phyloP scores from a whole-genome alignment of 2,888 invertebrate genomes.

The Xestia c-nigrum region DNA sequence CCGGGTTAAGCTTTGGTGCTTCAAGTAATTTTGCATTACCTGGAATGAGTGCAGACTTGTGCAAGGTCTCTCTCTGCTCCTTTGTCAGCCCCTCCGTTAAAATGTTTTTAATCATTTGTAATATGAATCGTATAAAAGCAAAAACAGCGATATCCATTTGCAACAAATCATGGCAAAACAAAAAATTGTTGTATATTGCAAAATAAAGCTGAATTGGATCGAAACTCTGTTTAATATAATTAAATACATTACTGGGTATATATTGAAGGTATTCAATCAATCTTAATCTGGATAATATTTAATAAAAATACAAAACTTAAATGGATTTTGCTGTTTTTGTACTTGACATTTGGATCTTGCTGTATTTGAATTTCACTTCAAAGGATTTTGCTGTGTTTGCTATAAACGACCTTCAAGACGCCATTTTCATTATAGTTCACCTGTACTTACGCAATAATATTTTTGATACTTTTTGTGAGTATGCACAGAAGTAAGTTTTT shows the following conservation, averaged over 20 bases:
- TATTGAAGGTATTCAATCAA: conserved; percentile 51
- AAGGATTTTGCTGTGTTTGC: conserved; percentile 22
- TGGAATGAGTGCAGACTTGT: no score
- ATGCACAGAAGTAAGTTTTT: conserved; percentile 19
- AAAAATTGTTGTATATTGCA: no score
- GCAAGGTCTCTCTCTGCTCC: no score
- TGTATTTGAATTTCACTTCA: conserved; percentile 21
- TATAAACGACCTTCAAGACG: conserved; percentile 13
- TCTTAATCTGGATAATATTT: conserved; percentile 33
- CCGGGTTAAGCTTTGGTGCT: no score
- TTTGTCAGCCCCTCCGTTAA: no score
- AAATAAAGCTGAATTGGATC: conserved; percentile 31
- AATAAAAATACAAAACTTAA: conserved; percentile 32
- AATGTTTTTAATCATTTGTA: no score
- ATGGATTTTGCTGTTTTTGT: conserved; percentile 20
- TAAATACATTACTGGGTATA: conserved; percentile 53
- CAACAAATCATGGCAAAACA: no score
- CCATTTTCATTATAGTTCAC: conserved; percentile 20
- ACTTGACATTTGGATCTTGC: conserved; percentile 21
- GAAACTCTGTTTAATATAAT: conserved; percentile 57
- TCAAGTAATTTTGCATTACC: no score
- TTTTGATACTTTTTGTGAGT: conserved; percentile 22
- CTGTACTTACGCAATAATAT: conserved; percentile 7
- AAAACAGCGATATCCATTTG: no score
- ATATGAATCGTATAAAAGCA: no score